These are phyloP conservation scores for Pseudorhombus dupliciocellatus DNA, from an alignment of 2,113 vertebrate genomes.

Conservation along the genomic window DNA sequence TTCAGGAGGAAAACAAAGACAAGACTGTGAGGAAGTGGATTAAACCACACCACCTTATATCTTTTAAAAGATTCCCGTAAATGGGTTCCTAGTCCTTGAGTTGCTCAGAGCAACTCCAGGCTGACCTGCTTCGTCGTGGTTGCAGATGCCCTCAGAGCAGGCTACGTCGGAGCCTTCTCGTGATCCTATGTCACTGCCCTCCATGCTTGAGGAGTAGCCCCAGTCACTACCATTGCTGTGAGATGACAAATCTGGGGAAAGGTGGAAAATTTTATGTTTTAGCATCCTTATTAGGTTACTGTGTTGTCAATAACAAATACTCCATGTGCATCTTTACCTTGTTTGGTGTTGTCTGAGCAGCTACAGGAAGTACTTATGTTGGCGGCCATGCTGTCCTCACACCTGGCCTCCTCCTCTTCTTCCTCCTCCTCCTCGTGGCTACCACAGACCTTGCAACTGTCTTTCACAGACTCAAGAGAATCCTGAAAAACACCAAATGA, in stretches of 20 bases:
- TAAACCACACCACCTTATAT: too few species aligned
- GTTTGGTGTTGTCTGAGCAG: slow-evolving; percentile 87
- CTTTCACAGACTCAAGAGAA: slow-evolving; percentile 83
- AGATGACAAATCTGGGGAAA: slow-evolving; percentile 84
- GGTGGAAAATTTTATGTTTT: neutral
- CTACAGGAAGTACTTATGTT: slow-evolving; percentile 87
- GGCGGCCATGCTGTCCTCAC: slow-evolving; percentile 84
- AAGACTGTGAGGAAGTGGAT: neutral
- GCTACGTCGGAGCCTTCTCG: slow-evolving; percentile 94
- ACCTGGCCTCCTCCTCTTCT: slow-evolving; percentile 71
- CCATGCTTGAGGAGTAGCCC: slow-evolving; percentile 97
- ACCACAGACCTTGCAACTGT: slow-evolving; percentile 88
- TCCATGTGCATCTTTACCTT: slow-evolving; percentile 77
- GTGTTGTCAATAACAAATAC: neutral
- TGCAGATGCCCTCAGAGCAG: slow-evolving; percentile 97
- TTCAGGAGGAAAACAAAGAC: slow-evolving; percentile 56
- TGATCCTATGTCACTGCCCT: slow-evolving; percentile 93
- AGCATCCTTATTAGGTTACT: neutral
- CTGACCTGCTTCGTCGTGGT: slow-evolving; percentile 93
- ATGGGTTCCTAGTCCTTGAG: neutral
- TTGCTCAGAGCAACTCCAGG: slow-evolving; percentile 8
- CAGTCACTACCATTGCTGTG: slow-evolving; percentile 93
- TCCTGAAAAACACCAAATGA: slow-evolving; percentile 75
- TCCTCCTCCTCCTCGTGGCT: slow-evolving; percentile 66
- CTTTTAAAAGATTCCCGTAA: neutral